Percentiles rank a stretch among this genome's conserved stretches.
Conservation (phyloP, 1,140 invertebrate genomes). For the Cyclargus thomasi region DNA sequence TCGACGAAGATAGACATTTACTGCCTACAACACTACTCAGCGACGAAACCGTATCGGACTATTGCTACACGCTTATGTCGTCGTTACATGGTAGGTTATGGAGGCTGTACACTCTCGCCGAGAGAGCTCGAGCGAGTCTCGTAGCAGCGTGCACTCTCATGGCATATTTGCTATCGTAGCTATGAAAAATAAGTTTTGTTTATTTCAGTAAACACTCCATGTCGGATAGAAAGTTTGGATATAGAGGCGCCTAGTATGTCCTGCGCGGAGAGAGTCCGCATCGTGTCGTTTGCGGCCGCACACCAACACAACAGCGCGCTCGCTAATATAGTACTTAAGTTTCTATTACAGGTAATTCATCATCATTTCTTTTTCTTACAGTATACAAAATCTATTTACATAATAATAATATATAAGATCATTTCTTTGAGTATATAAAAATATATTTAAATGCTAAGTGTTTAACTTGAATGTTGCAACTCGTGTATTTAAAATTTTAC, state of each 20-base stretch:
- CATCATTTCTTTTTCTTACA: too few species aligned
- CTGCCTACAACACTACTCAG: constrained; percentile 43
- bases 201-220: constrained; percentile 27
- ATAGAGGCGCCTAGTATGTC: constrained; percentile 27
- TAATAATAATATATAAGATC: too few species aligned
- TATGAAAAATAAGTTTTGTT: too few species aligned
- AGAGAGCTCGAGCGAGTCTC: too few species aligned
- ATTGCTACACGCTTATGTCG: constrained; percentile 35
- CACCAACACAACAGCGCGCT: constrained; percentile 35
- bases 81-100: constrained; percentile 45
- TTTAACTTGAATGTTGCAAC: too few species aligned
- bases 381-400: too few species aligned
- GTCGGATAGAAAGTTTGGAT: constrained; percentile 25
- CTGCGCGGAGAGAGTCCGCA: constrained; percentile 38
- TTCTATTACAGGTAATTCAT: constrained; percentile 45
- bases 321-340: constrained; percentile 39
- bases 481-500: too few species aligned
- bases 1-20: constrained; percentile 27
- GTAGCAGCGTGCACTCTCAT: too few species aligned
- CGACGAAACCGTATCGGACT: constrained; percentile 33
- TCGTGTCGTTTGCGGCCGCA: constrained; percentile 32
- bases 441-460: too few species aligned
- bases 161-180: neutral
- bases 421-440: too few species aligned
- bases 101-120: neutral